Evolutionary conservation across 2,888 invertebrate genomes (phyloP).

Genomic region (Abrostola triplasia): DNA sequence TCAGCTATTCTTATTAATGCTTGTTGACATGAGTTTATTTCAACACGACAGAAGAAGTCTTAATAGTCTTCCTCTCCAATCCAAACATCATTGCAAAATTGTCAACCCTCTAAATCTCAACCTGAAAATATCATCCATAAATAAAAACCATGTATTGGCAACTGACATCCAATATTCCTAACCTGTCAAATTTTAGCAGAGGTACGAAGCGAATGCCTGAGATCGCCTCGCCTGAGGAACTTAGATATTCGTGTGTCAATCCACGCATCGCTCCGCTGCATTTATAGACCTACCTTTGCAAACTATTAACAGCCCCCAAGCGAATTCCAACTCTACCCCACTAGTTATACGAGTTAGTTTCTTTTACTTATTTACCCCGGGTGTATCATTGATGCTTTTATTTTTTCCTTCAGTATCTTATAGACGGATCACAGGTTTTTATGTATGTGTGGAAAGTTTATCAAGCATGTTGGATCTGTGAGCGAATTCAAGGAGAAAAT

Average conservation of each 20-base stretch:
- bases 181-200: slow-evolving; percentile 3
- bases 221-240: slow-evolving; percentile 12
- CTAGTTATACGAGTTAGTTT: slow-evolving; percentile 25
- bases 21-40: too few relatives aligned
- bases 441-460: slow-evolving; percentile 15
- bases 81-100: too few relatives aligned
- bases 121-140: neutral
- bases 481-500: neutral
- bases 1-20: too few relatives aligned
- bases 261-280: slow-evolving; percentile 44
- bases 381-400: slow-evolving; percentile 42
- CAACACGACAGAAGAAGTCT: too few relatives aligned
- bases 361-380: slow-evolving; percentile 19
- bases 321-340: slow-evolving; percentile 31
- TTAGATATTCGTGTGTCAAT: slow-evolving; percentile 44
- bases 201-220: slow-evolving; percentile 2
- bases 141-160: neutral
- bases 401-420: slow-evolving; percentile 47
- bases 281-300: slow-evolving; percentile 22
- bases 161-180: slow-evolving; percentile 8
- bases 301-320: slow-evolving; percentile 40
- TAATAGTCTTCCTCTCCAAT: too few relatives aligned
- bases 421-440: slow-evolving; percentile 28
- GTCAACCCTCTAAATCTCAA: neutral
- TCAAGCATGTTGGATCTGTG: slow-evolving; percentile 28